A percentile compares a stretch with the other conserved stretches of the same genome.
Conservation (phyloP, 2,113 vertebrate genomes). For the Odocoileus virginianus region DNA sequence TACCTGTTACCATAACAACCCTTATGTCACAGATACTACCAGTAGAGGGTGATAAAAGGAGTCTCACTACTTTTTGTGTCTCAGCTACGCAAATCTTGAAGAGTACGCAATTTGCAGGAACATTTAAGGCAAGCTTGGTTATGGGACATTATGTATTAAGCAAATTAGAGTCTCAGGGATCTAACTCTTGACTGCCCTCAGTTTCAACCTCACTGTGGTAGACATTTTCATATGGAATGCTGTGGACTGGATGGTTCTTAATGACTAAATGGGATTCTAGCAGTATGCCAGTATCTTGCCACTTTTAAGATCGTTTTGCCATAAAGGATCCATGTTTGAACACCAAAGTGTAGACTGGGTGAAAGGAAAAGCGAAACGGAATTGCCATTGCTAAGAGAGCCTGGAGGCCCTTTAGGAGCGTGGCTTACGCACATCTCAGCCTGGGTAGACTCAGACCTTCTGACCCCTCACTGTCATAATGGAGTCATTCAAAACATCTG, state of each 20-base stretch:
- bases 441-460: not conserved
- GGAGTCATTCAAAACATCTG: not conserved
- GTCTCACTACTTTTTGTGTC: not conserved
- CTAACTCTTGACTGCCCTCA: not conserved
- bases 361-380: not conserved
- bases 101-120: not conserved
- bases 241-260: not conserved
- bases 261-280: not conserved
- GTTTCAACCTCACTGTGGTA: not conserved
- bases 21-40: not conserved
- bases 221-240: not conserved
- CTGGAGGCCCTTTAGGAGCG: not conserved
- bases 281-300: not conserved
- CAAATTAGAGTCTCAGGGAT: not conserved
- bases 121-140: not conserved
- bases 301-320: not conserved
- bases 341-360: not conserved
- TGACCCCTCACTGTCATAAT: not conserved
- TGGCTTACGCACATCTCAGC: not conserved
- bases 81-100: not conserved
- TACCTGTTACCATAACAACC: not conserved
- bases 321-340: not conserved
- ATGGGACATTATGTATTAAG: not conserved
- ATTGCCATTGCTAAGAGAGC: not conserved
- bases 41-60: not conserved